Evolutionary conservation across 2,888 invertebrate genomes (phyloP).

Genomic region (Lamellibrachia columna): DNA sequence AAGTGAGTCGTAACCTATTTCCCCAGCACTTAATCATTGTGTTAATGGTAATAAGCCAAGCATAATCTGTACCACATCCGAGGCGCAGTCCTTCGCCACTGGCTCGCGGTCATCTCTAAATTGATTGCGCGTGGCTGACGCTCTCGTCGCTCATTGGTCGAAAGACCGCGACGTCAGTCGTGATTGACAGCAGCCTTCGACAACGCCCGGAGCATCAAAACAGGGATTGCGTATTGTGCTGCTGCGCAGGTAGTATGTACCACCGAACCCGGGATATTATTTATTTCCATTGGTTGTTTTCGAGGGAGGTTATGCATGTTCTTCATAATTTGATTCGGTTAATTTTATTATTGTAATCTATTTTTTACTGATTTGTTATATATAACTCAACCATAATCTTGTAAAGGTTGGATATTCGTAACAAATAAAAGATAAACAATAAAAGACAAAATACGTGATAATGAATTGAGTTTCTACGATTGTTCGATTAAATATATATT

Average conservation of each 20-base stretch:
- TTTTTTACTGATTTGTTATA: background rate
- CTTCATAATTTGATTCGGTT: background rate
- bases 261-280: background rate
- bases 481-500: background rate
- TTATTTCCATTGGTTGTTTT: background rate
- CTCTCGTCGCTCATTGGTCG: background rate
- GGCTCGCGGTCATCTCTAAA: background rate
- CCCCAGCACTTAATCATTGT: constrained; percentile 2
- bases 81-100: background rate
- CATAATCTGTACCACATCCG: constrained; percentile 3
- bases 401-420: background rate
- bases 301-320: background rate
- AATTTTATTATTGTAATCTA: background rate
- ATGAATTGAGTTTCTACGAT: background rate
- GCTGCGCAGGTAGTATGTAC: background rate
- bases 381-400: background rate
- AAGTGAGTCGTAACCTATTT: background rate
- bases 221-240: background rate
- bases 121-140: background rate
- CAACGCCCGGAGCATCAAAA: background rate
- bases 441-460: background rate
- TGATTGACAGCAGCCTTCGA: background rate
- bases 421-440: background rate
- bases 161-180: background rate
- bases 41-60: background rate